A percentile compares a stretch with the other conserved stretches of the same genome.
Evolutionary conservation across 2,888 invertebrate species (phyloP).

Genomic region (Pteria penguin): DNA sequence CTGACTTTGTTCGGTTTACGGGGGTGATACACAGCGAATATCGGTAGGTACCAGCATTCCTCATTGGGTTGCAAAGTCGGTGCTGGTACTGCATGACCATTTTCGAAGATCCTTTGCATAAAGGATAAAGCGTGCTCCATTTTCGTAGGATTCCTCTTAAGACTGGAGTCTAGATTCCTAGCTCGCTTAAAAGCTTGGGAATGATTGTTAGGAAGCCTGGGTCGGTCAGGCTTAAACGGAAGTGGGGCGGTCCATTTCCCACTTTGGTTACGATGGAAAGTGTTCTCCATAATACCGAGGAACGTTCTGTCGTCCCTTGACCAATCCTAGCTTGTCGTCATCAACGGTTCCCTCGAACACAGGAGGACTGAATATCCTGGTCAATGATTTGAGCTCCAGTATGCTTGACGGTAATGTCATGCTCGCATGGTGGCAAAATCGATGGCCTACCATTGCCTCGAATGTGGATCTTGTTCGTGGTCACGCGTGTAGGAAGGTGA

Average conservation of each 20-base stretch:
- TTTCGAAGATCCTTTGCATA: conserved; percentile 43
- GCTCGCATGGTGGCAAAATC: neutral
- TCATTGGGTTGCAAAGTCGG: conserved; percentile 32
- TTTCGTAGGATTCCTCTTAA: conserved; percentile 30
- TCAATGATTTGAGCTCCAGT: neutral
- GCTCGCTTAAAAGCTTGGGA: conserved; percentile 32
- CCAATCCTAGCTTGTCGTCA: conserved; percentile 28
- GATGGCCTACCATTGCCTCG: neutral
- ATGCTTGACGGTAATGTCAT: neutral
- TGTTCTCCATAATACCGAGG: conserved; percentile 32
- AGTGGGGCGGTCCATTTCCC: conserved; percentile 42
- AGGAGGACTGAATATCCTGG: no score
- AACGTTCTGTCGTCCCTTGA: conserved; percentile 40
- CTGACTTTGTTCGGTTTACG: conserved; percentile 44
- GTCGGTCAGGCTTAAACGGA: conserved; percentile 28
- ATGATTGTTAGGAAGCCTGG: conserved; percentile 33
- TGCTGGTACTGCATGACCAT: conserved; percentile 42
- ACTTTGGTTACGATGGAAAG: conserved; percentile 9
- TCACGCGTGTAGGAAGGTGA: neutral
- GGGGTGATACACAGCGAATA: conserved; percentile 52
- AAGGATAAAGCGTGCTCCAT: conserved; percentile 37
- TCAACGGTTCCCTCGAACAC: conserved; percentile 15
- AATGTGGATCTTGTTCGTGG: neutral
- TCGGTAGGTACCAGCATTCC: conserved; percentile 53
- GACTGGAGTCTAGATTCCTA: conserved; percentile 23